Base-by-base conservation (phyloP, 1,140 invertebrate genomes). In the Lycorma delicatula region DNA sequence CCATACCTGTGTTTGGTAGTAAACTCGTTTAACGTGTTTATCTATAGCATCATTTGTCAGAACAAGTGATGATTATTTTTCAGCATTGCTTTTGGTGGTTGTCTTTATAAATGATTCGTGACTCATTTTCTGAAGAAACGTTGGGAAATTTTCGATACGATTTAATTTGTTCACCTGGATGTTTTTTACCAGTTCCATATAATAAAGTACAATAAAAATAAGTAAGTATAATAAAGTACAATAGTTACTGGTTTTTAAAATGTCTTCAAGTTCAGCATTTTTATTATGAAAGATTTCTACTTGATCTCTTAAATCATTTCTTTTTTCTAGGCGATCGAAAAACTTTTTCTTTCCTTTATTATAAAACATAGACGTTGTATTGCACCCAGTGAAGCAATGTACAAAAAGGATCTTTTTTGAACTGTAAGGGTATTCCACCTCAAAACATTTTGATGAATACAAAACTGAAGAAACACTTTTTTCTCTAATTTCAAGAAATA, bases 321-420 rank as follows among this genome's bases (percentile, higher is more conserved):
- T 38, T 36, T 41, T 36, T 38, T 54, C 34, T n/a, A 54, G 6
- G 12, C 12, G 11, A 5, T 54, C 16, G 3, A 54, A 16, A n/a
- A 38, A 31, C 11, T 38, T 55, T 46, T 29, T 41, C 20, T 55
- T 55, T 1, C 53, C 53, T 55, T 55, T 55, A 26, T 46, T 46
- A 28, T 44, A 55, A 23, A 27, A 11, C 9, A 38, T 38, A 3
- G 53, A 55, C 9, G 36, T 44, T 22, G 20, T 3, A 16, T 55
- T 38, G 26, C 53, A 55, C 5, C 36, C 53, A 44, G 53, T 44
- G n/a, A 55, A 44, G 12, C 28, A 22, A 44, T 55, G 53, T 12
- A 25, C 3, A 46, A 55, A 55, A 55, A 26, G 36, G 1, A 55
- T 44, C 4, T 25, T 16, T 46, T 55, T 55, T 13, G 22, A 2